Base-by-base conservation (phyloP, 2,888 invertebrate genomes). In the Peribatodes rhomboidaria region DNA sequence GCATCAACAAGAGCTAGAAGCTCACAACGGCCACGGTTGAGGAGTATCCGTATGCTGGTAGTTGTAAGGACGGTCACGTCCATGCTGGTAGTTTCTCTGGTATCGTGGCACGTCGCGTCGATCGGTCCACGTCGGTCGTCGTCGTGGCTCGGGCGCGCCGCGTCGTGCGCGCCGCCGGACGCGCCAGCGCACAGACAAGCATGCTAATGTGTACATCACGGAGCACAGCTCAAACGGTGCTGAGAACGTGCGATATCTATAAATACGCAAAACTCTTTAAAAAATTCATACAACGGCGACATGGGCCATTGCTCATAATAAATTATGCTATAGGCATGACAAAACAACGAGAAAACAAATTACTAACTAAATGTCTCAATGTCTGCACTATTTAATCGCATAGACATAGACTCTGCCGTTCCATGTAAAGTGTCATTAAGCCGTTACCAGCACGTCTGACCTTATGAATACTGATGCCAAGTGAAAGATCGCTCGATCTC, bases 141-240 rank as follows among this genome's bases (percentile, higher is more conserved):
- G 31, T 49, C 49, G 31, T 33, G 49, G 16, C 9, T 27, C 47
- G 39, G 14, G 6, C 16, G 42, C 42, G 41, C 9, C 42, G 42
- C 27, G 27, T 27, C 27, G 27, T 27, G 27, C 27, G 27, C 27
- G 27, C 27, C 27, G 27, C 27, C 27, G 27, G 27, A 27, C 27
- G 41, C 16, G 41, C 0, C 10, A 16, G 0, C 1, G 27, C 47
- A 10, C 52, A 37, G 3, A 7, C 35, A 6, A n/a, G 52, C 52
- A 37, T 52, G 35, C 52, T 35, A 35, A 52, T 49, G 35, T 37
- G 52, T 13, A 16, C n/a, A 13, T 35, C 52, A 35, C 22, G 22
- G 22, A 2, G 3, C 44, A 13, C 44, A 2, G 20, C 39, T 10
- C 35, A 11, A 3, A 13, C 37, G 37, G 11, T 11, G n/a, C 6